phyloP scores from a whole-genome alignment of 2,888 invertebrate species.

The Cryptocephalus moraei region DNA sequence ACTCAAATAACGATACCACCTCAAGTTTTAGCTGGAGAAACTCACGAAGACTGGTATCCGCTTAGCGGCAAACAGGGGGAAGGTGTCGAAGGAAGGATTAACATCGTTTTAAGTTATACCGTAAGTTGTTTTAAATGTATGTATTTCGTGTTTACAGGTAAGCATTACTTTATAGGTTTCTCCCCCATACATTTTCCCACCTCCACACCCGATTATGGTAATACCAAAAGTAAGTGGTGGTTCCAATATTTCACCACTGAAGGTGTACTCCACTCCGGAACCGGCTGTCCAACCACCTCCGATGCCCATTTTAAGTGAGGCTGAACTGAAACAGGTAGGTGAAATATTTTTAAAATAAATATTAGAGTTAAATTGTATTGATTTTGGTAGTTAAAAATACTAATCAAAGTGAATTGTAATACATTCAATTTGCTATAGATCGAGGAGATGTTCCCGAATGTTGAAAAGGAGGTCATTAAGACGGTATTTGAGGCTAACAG shows the following conservation, averaged over 20 bases:
- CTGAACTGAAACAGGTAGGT: conserved; percentile 53
- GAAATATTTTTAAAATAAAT: too few relatives aligned
- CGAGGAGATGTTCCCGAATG: conserved; percentile 92
- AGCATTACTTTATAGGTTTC: conserved; percentile 10
- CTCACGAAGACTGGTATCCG: conserved; percentile 91
- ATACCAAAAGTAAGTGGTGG: conserved; percentile 47
- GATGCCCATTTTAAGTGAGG: conserved; percentile 41
- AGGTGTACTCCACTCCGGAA: conserved; percentile 39
- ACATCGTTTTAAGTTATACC: conserved; percentile 75
- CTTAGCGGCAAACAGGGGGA: conserved; percentile 93
- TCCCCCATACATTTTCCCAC: conserved; percentile 35
- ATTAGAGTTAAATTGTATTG: background rate
- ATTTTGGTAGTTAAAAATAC: background rate
- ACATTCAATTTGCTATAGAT: conserved; percentile 47
- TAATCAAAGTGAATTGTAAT: background rate
- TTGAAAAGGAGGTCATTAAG: conserved; percentile 86
- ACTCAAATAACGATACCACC: conserved; percentile 80
- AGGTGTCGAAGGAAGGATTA: conserved; percentile 85
- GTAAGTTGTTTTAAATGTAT: conserved; percentile 37
- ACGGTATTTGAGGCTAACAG: conserved; percentile 82
- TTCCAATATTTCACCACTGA: conserved; percentile 32
- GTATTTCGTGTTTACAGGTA: too few relatives aligned
- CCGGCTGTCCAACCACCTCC: conserved; percentile 22
- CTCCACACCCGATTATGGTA: conserved; percentile 61
- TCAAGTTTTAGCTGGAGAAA: conserved; percentile 75